Base-by-base conservation (phyloP, 1,140 invertebrate species). In the Nasonia giraulti region DNA sequence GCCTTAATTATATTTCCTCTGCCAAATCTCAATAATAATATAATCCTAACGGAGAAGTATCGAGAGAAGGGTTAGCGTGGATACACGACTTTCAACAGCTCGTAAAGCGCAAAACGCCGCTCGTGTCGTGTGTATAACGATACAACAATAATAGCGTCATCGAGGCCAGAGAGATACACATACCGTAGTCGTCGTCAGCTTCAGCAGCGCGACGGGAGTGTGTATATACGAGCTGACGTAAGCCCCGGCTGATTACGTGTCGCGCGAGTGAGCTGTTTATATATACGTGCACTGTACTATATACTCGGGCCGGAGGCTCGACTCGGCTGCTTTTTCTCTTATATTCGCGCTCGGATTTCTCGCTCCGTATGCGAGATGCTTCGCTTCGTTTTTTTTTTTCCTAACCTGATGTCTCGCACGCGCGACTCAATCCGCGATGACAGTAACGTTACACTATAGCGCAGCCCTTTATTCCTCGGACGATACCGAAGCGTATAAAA, bases 111-210 rank as follows among this genome's bases (percentile, higher is more conserved):
- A 80, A 71, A 80, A 71, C 20, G 40, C 71, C 23, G 33, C 33
- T 27, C 27, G 27, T 27, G 23, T 62, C 68, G 66, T 50, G 14
- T 31, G 73, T 37, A 37, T 27, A 27, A 27, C 33, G 33, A 80
- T 80, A 71, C 14, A 80, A 80, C 55, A 80, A 80, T 80, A 80
- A 80, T 71, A 71, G 69, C 47, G 47, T 82, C 69, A 62, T 20
- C 27, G 20, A 37, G 37, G 23, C 69, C 69, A 73, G 69, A 73
- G 31, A 71, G 12, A 10, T 11, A 44, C 8, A 68, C 37, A 31
- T 47, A 47, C n/a, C 4, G 17, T 17, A 27, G 14, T 17, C 0
- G 37, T 12, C 73, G 12, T 40, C 71, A n/a, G 8, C 82, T 82
- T 47, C 17, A 31, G 55, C 17, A 31, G 55, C 20, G 40, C 47